Conservation (phyloP, 2,888 invertebrate species). For the Hypena proboscidalis region DNA sequence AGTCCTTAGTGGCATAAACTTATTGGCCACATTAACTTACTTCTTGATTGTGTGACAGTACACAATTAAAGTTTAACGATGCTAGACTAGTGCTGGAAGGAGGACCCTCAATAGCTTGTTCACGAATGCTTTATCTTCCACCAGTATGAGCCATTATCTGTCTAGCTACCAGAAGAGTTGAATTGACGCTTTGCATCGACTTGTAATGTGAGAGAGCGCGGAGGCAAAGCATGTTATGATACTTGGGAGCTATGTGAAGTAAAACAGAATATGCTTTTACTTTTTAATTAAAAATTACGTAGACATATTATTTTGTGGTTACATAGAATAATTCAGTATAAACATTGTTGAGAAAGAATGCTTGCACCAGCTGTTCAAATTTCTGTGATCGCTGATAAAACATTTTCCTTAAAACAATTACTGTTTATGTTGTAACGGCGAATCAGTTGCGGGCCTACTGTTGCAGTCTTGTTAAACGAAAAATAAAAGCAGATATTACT, state of each 20-base stretch:
- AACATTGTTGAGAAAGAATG: conserved; percentile 76
- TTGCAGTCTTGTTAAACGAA: conserved; percentile 63
- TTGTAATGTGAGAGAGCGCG: too few species aligned
- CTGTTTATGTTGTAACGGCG: conserved; percentile 57
- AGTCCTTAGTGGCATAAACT: too few species aligned
- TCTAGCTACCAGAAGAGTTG: too few species aligned
- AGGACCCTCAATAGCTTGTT: too few species aligned
- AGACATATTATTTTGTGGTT: conserved; percentile 84
- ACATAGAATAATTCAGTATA: conserved; percentile 82
- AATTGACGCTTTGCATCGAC: too few species aligned
- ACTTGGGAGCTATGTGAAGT: conserved; percentile 16
- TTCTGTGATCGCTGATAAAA: conserved; percentile 66
- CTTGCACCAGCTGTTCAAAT: conserved; percentile 68
- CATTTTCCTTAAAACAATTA: conserved; percentile 66
- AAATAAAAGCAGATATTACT: conserved; percentile 66
- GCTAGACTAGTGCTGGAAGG: too few species aligned
- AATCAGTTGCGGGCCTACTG: conserved; percentile 56
- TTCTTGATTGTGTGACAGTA: too few species aligned
- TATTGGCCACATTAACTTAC: too few species aligned
- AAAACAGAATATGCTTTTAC: conserved; percentile 60
- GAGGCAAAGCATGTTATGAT: too few species aligned
- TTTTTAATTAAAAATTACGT: conserved; percentile 83
- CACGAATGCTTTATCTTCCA: too few species aligned
- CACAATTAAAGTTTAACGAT: too few species aligned
- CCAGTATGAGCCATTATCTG: too few species aligned